Conservation (phyloP, 1,140 invertebrate genomes). For the Pemphigus obesinymphae region DNA sequence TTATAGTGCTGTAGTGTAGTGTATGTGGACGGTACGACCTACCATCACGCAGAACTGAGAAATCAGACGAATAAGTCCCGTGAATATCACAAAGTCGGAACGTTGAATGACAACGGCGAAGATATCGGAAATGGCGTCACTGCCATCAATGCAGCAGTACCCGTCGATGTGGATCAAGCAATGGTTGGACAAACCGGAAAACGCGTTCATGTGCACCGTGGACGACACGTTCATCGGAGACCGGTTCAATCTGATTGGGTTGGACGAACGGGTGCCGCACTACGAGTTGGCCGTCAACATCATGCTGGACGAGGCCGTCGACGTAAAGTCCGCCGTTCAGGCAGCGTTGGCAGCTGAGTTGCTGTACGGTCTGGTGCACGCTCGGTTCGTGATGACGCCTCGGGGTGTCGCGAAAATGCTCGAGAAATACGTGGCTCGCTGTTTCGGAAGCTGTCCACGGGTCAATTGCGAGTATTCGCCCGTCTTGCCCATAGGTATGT, state of each 20-base stretch:
- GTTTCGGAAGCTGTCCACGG: not conserved
- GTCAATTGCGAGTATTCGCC: not conserved
- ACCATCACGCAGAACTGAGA: no score
- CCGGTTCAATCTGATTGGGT: not conserved
- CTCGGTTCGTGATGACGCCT: not conserved
- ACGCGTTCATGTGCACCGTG: not conserved
- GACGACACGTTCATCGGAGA: not conserved
- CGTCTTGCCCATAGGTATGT: not conserved
- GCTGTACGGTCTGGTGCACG: slow-evolving; percentile 6
- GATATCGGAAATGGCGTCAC: no score
- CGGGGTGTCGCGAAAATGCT: not conserved
- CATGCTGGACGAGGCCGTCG: not conserved
- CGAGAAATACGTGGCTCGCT: not conserved
- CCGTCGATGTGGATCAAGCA: not conserved
- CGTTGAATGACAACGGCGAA: no score
- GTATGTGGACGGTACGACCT: no score
- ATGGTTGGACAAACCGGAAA: not conserved
- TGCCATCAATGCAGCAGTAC: no score
- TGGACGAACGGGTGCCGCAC: not conserved
- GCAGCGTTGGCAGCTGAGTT: not conserved
- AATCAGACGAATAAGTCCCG: no score
- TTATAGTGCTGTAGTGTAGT: no score
- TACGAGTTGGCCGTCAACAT: not conserved
- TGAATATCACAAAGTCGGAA: no score
- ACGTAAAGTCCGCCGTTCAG: fast-evolving